Base-by-base conservation (phyloP, 2,797 vertebrate genomes). In the Hydrocynus forskahlii region DNA sequence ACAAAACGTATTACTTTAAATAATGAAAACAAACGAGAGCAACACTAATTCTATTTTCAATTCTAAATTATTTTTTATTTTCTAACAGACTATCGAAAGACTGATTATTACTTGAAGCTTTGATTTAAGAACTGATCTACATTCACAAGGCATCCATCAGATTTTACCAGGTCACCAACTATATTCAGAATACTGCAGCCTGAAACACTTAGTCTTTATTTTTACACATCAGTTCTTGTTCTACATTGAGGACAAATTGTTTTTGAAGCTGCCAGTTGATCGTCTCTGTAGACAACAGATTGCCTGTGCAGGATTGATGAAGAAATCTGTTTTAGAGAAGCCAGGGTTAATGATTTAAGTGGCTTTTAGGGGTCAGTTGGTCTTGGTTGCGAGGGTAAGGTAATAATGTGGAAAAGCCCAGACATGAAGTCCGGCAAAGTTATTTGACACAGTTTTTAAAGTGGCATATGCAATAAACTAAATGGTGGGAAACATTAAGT, bases 321-420 rank as follows among this genome's bases (percentile, higher is more conserved):
- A 67, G 66, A 78, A 80, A 50, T 43, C 70, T 63, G 50, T 1
- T 59, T 67, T 54, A 43, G 40, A 21, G 19, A 69, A 80, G 60
- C 43, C 64, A 78, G 73, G n/a, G 70, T 80, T 82, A 80, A 87
- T 79, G 80, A 68, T 43, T 63, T 87, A 82, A 87, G 62, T 59
- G 66, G 70, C 82, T 72, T 83, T 69, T n/a, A 60, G 81, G 66
- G 45, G 48, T 73, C 60, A 23, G 52, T 14, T 38, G 59, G 40
- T 52, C 35, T 64, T 57, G 60, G 62, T 59, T 62, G 48, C 52
- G 75, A 25, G 70, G 25, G 14, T 59, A 29, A 59, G 72, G 23
- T 29, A 67, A 48, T 40, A 17, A 57, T 54, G 63, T 45, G 43
- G 40, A 59, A 38, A 76, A 67, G 25, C 68, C 40, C 29, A 67